Evolutionary conservation across 2,888 invertebrate species (phyloP), one percentile per base, ranked within the genome.

Genomic region (Lasioglossum villosulum): DNA sequence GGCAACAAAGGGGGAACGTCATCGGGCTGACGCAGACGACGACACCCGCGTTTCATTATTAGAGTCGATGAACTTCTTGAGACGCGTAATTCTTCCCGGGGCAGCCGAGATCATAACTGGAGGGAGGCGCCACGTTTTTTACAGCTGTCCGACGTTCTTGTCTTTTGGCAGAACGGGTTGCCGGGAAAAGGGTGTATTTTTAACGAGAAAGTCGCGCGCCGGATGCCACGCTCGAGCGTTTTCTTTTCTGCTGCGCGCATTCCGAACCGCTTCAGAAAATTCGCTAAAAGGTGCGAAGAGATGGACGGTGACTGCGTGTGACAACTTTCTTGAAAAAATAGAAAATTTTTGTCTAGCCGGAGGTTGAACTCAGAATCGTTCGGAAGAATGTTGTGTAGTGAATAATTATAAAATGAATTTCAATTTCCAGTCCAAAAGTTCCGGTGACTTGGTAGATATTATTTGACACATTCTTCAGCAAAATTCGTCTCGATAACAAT

Each of bases 31-130:
- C 75, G 45, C 85, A 87, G 90, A 83, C 90, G 89, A 81, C 86
- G 87, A 87, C 90, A 83, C 84, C 83, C 82, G 84, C 80, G 84
- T 86, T 84, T 87, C 86, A 84, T 83, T 88, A 88, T 84, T 79
- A 56, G 86, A 84, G 91, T 91, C 92, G 91, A 93, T 91, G 91
- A 93, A 92, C 91, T 87, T 83, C 63, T 85, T 81, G 81, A 83
- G 89, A 82, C 86, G 78, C 86, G 87, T 81, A 85, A 91, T 88
- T 84, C 83, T 73, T 75, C 76, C 71, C 56, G 73, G 8, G 70
- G 16, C 14, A 16, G 30, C 34, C 68, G 23, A 30, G 30, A 34
- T 16, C 75, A 83, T 84, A 82, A 84, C 80, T 87, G 71, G 59
- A 59, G 72, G 52, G 59, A 73, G 27, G 1, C 48, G 42, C 2